Evolutionary conservation across 2,888 invertebrate genomes (phyloP), one percentile per base, ranked within the genome.

Genomic region (Pristionchus mayeri): DNA sequence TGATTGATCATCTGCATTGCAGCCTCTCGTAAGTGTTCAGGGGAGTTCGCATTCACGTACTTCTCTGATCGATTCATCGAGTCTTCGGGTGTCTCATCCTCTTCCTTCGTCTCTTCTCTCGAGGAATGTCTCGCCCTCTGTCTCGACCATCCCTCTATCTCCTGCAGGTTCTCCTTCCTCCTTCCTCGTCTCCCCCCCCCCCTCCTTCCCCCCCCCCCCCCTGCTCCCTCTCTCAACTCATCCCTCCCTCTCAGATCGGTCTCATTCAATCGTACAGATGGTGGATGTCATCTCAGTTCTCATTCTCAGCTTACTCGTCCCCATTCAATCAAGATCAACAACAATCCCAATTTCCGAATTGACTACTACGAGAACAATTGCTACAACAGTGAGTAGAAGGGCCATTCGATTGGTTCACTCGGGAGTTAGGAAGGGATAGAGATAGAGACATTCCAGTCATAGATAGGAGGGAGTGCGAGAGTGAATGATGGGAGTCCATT

Each of bases 321-420:
- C 27, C 86, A 88, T 34, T 86, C 88, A 30, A 90, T 93, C 82
- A 88, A 90, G 9, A 86, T 93, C 80, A 93, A 93, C 87, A 93
- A 92, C 87, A 92, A 93, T 80, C 93, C 93, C 18, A 93, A 93
- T 86, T 93, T 88, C 87, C 85, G 93, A 11, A 91, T 93, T 50
- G 93, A 93, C 84, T 93, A 93, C 85, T 93, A 93, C 83, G 93
- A 93, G 85, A 93, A 91, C 86, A 92, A 92, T 86, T 93, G 93
- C 85, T 91, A 90, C 84, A 93, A 93, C 84, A 87, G 92, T 92
- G 63, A 89, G 91, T n/a, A n/a, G n/a, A n/a, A n/a, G n/a, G 21
- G 34, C 48, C 63, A 34, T 13, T 63, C 27, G 30, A 30, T 30
- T 63, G 63, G 34, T 18, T 63, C n/a, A n/a, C n/a, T n/a, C n/a